Conservation (phyloP, 1,140 invertebrate species). For the Temnothorax curvispinosus region DNA sequence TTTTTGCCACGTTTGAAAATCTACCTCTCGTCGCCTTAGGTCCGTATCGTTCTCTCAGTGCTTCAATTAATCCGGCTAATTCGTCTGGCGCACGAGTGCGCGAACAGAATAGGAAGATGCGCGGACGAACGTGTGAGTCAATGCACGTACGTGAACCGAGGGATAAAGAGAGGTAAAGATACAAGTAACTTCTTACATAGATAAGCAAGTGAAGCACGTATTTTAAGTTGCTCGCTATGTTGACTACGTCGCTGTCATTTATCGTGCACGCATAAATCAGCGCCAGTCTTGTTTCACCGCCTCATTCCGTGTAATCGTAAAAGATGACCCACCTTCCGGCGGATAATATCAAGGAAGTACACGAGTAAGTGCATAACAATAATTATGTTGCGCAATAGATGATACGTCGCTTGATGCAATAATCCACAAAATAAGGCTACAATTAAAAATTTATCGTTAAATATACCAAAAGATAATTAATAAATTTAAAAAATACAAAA, state of each 20-base stretch:
- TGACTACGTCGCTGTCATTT: constrained; percentile 45
- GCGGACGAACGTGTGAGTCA: constrained; percentile 33
- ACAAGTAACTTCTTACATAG: constrained; percentile 52
- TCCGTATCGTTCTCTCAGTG: constrained; percentile 16
- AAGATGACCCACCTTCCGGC: constrained; percentile 42
- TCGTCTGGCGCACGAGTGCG: constrained; percentile 73
- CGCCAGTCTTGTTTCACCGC: constrained; percentile 3
- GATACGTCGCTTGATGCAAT: background rate
- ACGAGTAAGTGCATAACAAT: background rate
- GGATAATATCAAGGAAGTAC: constrained; percentile 45
- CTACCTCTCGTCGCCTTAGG: background rate
- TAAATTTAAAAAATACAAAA: background rate
- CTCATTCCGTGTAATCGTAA: constrained; percentile 18
- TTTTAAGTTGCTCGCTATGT: constrained; percentile 37
- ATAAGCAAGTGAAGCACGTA: constrained; percentile 49
- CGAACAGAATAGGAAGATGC: constrained; percentile 43
- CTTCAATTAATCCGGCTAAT: constrained; percentile 77
- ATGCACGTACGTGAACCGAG: constrained; percentile 29
- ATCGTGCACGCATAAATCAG: constrained; percentile 47
- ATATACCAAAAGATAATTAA: background rate
- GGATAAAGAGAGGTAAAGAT: constrained; percentile 11
- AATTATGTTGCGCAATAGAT: constrained; percentile 36
- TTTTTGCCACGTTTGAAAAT: background rate
- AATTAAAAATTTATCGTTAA: background rate
- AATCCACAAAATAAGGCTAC: background rate